Percentiles rank a stretch among this genome's conserved stretches.
Evolutionary conservation across 1,140 invertebrate genomes (phyloP).

Genomic region (Medauroidea extradentata): DNA sequence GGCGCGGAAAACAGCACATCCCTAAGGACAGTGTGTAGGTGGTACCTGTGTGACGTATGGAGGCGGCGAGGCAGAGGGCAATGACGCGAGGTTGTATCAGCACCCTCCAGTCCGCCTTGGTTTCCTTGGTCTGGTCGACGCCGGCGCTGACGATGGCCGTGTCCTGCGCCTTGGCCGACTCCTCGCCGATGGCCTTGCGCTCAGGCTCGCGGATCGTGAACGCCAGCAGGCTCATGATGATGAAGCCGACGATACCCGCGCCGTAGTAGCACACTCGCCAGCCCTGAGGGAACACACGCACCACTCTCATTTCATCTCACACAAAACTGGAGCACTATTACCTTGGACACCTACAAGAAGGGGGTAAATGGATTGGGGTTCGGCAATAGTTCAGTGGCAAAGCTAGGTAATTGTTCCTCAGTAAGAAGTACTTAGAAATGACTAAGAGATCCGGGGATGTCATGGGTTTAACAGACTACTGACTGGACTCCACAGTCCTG

Average conservation of each 20-base stretch:
- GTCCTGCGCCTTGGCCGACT: neutral
- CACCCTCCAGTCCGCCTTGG: slow-evolving; percentile 62
- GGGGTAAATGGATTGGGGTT: no score
- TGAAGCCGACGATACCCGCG: slow-evolving; percentile 72
- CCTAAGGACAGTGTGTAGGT: no score
- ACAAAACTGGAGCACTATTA: no score
- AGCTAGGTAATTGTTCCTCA: no score
- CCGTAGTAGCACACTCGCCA: slow-evolving; percentile 87
- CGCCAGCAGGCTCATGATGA: slow-evolving; percentile 67
- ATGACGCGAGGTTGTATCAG: slow-evolving; percentile 73
- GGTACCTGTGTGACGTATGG: slow-evolving; percentile 81
- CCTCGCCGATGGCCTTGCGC: slow-evolving; percentile 64
- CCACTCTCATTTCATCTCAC: no score
- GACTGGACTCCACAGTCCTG: no score
- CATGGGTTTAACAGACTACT: no score
- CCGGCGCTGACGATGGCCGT: neutral
- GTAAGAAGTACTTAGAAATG: no score
- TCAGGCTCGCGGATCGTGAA: slow-evolving; percentile 74
- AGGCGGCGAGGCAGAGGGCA: slow-evolving; percentile 78
- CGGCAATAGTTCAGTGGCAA: no score
- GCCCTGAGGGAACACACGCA: slow-evolving; percentile 50
- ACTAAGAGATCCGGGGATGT: no score
- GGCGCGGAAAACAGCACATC: no score
- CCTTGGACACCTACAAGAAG: no score
- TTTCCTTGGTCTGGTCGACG: neutral